Evolutionary conservation across 2,888 invertebrate species (phyloP).

Genomic region (Emesis castigata): DNA sequence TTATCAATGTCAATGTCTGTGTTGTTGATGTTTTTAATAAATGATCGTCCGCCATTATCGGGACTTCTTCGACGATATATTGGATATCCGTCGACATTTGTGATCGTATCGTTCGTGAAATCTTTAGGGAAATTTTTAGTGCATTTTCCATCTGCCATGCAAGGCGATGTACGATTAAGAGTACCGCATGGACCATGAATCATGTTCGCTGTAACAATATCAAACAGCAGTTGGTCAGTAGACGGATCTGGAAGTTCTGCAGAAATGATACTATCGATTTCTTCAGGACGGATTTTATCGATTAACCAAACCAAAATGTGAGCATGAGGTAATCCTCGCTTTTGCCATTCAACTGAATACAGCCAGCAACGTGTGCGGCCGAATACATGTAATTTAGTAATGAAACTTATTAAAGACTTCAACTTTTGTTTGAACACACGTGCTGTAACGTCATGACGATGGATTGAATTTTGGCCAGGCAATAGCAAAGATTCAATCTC

Average conservation of each 20-base stretch:
- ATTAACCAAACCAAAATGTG: conserved; percentile 40
- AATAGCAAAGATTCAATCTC: conserved; percentile 35
- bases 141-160: conserved; percentile 66
- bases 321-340: conserved; percentile 32
- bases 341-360: conserved; percentile 41
- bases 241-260: conserved; percentile 66
- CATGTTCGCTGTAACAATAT: conserved; percentile 73
- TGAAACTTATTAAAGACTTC: conserved; percentile 54
- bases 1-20: conserved; percentile 53
- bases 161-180: conserved; percentile 70
- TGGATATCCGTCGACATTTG: conserved; percentile 51
- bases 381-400: conserved; percentile 46
- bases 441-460: conserved; percentile 46
- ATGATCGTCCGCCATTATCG: conserved; percentile 45
- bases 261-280: conserved; percentile 33
- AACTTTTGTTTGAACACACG: conserved; percentile 59
- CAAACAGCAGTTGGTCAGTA: conserved; percentile 34
- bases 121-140: conserved; percentile 37
- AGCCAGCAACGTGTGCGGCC: conserved; percentile 22
- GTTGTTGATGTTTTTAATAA: conserved; percentile 44
- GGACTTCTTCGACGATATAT: conserved; percentile 53
- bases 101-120: conserved; percentile 47
- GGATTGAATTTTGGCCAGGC: not conserved
- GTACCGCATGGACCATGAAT: conserved; percentile 76
- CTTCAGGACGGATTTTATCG: conserved; percentile 44